Evolutionary conservation across 1,140 invertebrate genomes (phyloP), one percentile per base, ranked within the genome.

Genomic region (Alviniconcha marisindica): DNA sequence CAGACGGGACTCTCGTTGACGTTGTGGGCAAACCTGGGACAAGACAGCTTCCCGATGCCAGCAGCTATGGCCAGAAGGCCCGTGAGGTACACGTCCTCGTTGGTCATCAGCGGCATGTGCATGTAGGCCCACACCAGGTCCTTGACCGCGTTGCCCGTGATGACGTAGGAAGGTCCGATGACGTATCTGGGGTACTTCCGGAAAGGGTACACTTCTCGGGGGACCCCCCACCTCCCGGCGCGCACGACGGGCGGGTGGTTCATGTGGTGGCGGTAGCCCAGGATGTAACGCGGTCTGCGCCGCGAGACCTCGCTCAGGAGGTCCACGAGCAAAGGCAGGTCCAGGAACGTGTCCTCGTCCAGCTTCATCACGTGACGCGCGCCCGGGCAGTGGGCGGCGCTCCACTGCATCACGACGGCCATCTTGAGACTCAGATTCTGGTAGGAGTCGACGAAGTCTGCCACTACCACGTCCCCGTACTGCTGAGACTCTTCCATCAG

Each of bases 361-460:
- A 81, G 38, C 42, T 81, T 81, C 15, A 81, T 18, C 38, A 81
- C 69, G 69, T 71, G 44, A 21, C n/a, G 33, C 12, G 44, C 63
- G 44, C 33, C 31, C n/a, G 18, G 40, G 44, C 80, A 81, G 15
- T 51, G 51, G 28, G 21, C 7, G 31, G 38, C 7, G 31, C 38
- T 48, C 63, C 69, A 81, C 15, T 44, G 36, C 42, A 81, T 21
- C 7, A 18, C 80, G 12, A 54, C n/a, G 14, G 38, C 66, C n/a
- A 73, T 36, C 33, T 81, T 81, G 15, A 81, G 44, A 12, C 31
- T 71, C 31, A 81, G 69, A 48, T 81, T 81, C 21, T 80, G 74
- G 56, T 91, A 91, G 4, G 81, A 83, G 63, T 91, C 90, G n/a
- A 83, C 21, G 73, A 91, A 91, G 79, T 91, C 85, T 4, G 77